A percentile compares a stretch with the other conserved stretches of the same genome.
These are phyloP conservation scores for Hypselothyrea guttata DNA, from an alignment of 2,888 invertebrate genomes.

Conservation along the genomic window DNA sequence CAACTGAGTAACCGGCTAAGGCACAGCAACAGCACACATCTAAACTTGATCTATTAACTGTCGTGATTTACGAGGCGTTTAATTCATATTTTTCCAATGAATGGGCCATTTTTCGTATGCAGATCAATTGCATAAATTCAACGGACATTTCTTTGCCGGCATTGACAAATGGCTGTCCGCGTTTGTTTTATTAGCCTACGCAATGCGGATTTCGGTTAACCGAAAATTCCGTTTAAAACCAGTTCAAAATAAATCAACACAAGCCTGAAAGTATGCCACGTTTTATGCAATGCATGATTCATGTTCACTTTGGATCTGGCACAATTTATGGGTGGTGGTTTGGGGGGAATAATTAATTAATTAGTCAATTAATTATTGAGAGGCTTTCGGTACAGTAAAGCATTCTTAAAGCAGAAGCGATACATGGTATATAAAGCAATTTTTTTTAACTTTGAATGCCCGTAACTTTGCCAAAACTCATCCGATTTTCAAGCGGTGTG, in stretches of 20 bases:
- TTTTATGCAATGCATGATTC: neutral
- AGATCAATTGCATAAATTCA: conserved; percentile 37
- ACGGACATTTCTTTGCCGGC: conserved; percentile 26
- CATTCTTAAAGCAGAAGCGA: too few species aligned
- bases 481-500: too few species aligned
- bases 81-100: conserved; percentile 50
- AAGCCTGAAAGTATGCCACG: conserved; percentile 43
- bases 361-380: too few species aligned
- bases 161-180: neutral
- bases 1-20: conserved; percentile 10
- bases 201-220: neutral
- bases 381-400: too few species aligned
- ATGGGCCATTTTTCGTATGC: conserved; percentile 33
- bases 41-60: conserved; percentile 67
- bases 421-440: too few species aligned
- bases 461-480: too few species aligned
- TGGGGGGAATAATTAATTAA: too few species aligned
- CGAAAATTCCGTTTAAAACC: too few species aligned
- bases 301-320: neutral
- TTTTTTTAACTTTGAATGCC: too few species aligned
- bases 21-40: conserved; percentile 25
- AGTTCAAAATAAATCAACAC: neutral
- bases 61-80: conserved; percentile 54
- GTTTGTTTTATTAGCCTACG: conserved; percentile 19
- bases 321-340: too few species aligned